Base-by-base conservation (phyloP, 2,888 invertebrate species). In the Steinernema carpocapsae region DNA sequence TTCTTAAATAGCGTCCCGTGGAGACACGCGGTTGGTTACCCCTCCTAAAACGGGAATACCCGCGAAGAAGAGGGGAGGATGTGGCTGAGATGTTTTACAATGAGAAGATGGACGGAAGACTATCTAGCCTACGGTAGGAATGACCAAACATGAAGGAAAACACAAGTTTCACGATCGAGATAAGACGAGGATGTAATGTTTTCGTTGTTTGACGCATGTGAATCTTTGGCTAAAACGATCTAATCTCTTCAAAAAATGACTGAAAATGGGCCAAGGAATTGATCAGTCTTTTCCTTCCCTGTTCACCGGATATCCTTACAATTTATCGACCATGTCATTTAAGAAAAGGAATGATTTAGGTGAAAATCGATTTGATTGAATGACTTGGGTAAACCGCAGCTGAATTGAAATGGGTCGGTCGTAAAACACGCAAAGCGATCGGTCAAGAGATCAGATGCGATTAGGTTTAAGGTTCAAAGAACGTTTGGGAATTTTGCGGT, bases 361-460 rank as follows among this genome's bases (percentile, higher is more conserved):
- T n/a, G n/a, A n/a, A n/a, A n/a, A n/a, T n/a, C n/a, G n/a, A n/a
- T n/a, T n/a, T n/a, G n/a, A n/a, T n/a, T n/a, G n/a, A n/a, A n/a
- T n/a, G n/a, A n/a, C n/a, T n/a, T n/a, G n/a, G n/a, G n/a, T n/a
- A n/a, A n/a, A n/a, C 37, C 10, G 37, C 37, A 37, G 37, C 10
- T 37, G 37, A 37, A 37, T 3, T 37, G 4, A 37, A 37, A 10
- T 37, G 19, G 19, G 48, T 48, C n/a, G 48, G 48, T 48, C 48
- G 14, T 48, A 48, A 48, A 48, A n/a, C n/a, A 3, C 37, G 37
- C 37, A 37, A 37, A 37, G 17, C 24, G 56, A 19, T 17, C 14
- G 56, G 22, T 56, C 56, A 56, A 56, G 56, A 4, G 56, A 56
- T 56, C 56, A 56, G 22, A 56, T 26, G 24, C 12, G 26, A 24